Conservation (phyloP, 1,140 invertebrate genomes). For the Laupala kohalensis region DNA sequence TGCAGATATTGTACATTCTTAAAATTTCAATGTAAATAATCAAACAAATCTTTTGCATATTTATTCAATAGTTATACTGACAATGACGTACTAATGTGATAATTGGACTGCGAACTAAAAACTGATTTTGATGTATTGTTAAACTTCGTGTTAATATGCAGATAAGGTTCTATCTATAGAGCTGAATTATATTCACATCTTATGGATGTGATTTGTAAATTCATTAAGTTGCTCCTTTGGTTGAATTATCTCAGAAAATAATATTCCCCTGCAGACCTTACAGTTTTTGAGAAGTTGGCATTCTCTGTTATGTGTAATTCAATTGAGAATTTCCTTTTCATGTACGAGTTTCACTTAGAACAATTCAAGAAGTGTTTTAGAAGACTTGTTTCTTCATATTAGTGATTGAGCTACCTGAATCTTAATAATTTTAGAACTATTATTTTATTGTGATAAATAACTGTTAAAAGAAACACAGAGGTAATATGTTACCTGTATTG, state of each 20-base stretch:
- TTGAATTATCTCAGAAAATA: too few species aligned
- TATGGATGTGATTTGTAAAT: too few species aligned
- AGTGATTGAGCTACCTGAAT: not conserved
- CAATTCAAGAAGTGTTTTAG: not conserved
- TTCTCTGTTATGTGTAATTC: not conserved
- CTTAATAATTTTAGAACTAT: not conserved
- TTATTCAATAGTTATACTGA: not conserved
- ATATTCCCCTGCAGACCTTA: too few species aligned
- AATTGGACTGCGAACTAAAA: not conserved
- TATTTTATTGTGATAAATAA: not conserved
- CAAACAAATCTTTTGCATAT: not conserved
- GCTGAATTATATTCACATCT: not conserved
- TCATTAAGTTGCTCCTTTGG: too few species aligned
- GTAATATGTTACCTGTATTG: not conserved
- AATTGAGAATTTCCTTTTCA: not conserved
- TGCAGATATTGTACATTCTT: constrained; percentile 42
- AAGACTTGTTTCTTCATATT: not conserved
- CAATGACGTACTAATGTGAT: not conserved
- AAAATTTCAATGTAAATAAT: not conserved
- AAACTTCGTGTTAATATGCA: not conserved
- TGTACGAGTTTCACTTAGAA: too few species aligned
- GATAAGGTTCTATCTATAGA: not conserved
- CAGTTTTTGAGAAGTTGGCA: not conserved
- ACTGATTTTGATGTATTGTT: not conserved
- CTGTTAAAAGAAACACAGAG: not conserved